Conservation (phyloP, 2,888 invertebrate species). For the Lissonota sp. region DNA sequence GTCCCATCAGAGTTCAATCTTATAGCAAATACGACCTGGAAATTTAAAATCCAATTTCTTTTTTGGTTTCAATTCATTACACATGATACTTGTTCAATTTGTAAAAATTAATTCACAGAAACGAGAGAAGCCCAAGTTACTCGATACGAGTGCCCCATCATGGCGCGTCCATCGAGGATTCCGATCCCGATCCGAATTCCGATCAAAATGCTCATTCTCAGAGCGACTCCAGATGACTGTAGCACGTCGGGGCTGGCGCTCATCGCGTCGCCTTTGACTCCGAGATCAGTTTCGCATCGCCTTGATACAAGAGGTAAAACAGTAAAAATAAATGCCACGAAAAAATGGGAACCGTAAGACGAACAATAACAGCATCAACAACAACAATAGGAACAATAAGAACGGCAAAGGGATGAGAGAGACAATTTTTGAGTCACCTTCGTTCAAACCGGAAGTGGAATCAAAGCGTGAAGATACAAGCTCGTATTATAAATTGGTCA, state of each 20-base stretch:
- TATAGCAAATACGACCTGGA: too few relatives aligned
- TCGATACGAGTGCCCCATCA: slow-evolving; percentile 78
- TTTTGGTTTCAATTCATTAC: too few relatives aligned
- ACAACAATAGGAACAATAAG: slow-evolving; percentile 7
- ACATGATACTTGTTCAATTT: too few relatives aligned
- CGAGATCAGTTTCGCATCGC: slow-evolving; percentile 60
- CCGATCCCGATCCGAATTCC: slow-evolving; percentile 79
- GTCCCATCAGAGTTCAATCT: too few relatives aligned
- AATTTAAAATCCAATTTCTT: too few relatives aligned
- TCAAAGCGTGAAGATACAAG: slow-evolving; percentile 1
- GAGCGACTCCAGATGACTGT: slow-evolving; percentile 82
- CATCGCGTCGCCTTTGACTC: slow-evolving; percentile 76
- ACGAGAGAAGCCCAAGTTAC: slow-evolving; percentile 79
- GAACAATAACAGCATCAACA: slow-evolving; percentile 4
- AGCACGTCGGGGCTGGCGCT: slow-evolving; percentile 76
- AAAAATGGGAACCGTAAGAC: slow-evolving; percentile 6
- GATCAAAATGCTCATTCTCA: slow-evolving; percentile 79
- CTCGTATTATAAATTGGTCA: slow-evolving; percentile 3
- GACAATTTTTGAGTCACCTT: background rate
- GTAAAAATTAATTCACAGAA: slow-evolving; percentile 71
- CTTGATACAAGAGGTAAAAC: slow-evolving; percentile 35
- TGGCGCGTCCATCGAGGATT: slow-evolving; percentile 81
- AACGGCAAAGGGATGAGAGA: slow-evolving; percentile 3
- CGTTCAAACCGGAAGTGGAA: slow-evolving; percentile 25
- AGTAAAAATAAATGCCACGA: slow-evolving; percentile 5